These are phyloP conservation scores for Heliconius eleuchia DNA, from an alignment of 1,140 invertebrate genomes.

Conservation along the genomic window DNA sequence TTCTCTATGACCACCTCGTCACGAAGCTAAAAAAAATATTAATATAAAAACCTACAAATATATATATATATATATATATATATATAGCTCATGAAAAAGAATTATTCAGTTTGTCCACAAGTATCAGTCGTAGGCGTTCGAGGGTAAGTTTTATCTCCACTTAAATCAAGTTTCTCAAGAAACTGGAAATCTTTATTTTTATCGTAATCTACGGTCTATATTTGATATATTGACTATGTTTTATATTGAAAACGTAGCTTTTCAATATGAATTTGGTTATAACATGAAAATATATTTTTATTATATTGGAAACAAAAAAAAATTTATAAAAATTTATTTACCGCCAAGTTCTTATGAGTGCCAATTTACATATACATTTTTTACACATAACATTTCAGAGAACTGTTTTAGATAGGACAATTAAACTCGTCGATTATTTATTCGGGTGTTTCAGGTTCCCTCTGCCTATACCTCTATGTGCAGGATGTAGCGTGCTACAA, in stretches of 20 bases:
- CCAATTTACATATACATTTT: too few relatives aligned
- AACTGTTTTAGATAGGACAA: too few relatives aligned
- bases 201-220: not conserved
- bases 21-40: too few relatives aligned
- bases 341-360: too few relatives aligned
- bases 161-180: conserved; percentile 23
- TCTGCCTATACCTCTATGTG: too few relatives aligned
- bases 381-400: too few relatives aligned
- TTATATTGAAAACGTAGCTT: not conserved
- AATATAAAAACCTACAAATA: not conserved
- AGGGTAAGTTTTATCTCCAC: conserved; percentile 20
- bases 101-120: conserved; percentile 17
- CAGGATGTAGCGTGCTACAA: too few relatives aligned
- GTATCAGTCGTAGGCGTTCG: conserved; percentile 4
- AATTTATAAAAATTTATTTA: not conserved
- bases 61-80: not conserved
- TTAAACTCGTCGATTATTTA: too few relatives aligned
- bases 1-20: too few relatives aligned
- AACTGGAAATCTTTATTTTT: not conserved
- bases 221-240: not conserved
- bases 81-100: not conserved
- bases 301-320: not conserved
- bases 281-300: not conserved
- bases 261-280: not conserved
- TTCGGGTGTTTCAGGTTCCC: too few relatives aligned